These are phyloP conservation scores for Phocides pigmalion DNA, from an alignment of 1,140 invertebrate genomes.

Conservation along the genomic window DNA sequence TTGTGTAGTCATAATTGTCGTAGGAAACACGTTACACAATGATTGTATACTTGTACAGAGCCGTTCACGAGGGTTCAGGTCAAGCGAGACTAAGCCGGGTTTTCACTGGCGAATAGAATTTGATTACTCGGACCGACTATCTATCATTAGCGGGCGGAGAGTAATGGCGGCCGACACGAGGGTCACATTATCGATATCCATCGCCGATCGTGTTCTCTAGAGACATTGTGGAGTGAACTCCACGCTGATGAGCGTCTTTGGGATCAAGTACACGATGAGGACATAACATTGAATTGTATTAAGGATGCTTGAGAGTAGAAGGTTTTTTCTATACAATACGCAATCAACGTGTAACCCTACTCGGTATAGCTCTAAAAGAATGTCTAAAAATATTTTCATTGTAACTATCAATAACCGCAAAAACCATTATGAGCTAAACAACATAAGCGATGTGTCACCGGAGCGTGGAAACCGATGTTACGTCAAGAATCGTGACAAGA, in stretches of 20 bases:
- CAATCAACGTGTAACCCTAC: not conserved
- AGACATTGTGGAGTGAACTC: conserved; percentile 1
- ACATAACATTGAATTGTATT: conserved; percentile 3
- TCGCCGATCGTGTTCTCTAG: conserved; percentile 6
- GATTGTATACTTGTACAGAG: conserved; percentile 32
- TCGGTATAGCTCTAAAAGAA: not conserved
- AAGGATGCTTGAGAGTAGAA: not conserved
- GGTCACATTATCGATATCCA: conserved; percentile 40
- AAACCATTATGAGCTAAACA: conserved; percentile 33
- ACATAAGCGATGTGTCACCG: conserved; percentile 45
- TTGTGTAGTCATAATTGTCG: conserved; percentile 1
- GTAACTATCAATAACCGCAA: conserved; percentile 22
- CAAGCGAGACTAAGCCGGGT: conserved; percentile 33
- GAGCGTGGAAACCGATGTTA: conserved; percentile 57
- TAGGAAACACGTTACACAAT: conserved; percentile 29
- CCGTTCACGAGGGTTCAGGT: conserved; percentile 32
- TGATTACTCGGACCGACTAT: conserved; percentile 41
- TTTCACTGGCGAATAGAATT: conserved; percentile 38
- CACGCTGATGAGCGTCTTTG: not conserved
- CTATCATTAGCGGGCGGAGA: conserved; percentile 35
- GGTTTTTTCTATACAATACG: not conserved
- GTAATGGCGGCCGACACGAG: conserved; percentile 32
- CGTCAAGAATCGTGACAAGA: conserved; percentile 61
- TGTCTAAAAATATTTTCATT: not conserved
- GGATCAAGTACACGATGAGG: conserved; percentile 7